Percentiles rank a stretch among this genome's conserved stretches.
Evolutionary conservation across 2,888 invertebrate species (phyloP).

Genomic region (Catotricha subobsoleta): DNA sequence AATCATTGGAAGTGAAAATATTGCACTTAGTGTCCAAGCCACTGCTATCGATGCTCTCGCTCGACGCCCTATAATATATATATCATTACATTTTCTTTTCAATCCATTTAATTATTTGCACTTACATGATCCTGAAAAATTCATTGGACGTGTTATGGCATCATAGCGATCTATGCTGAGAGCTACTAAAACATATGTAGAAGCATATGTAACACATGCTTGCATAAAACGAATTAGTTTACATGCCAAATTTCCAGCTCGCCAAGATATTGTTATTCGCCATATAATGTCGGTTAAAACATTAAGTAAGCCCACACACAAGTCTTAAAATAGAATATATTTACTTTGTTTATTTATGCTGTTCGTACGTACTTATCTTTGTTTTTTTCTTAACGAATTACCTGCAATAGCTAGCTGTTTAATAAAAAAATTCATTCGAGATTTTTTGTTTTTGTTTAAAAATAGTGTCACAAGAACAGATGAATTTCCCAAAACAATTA

Average conservation of each 20-base stretch:
- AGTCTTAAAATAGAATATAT: conserved; percentile 43
- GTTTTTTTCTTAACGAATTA: conserved; percentile 32
- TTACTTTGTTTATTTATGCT: no score
- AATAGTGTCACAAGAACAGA: conserved; percentile 73
- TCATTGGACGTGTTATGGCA: conserved; percentile 87
- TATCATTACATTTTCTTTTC: neutral
- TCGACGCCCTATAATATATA: conserved; percentile 57
- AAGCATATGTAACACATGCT: conserved; percentile 79
- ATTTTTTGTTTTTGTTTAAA: conserved; percentile 68
- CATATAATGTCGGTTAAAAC: conserved; percentile 81
- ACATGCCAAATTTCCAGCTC: conserved; percentile 75
- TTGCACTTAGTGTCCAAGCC: conserved; percentile 65
- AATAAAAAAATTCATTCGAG: conserved; percentile 90
- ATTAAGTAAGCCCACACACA: conserved; percentile 71
- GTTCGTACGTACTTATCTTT: no score
- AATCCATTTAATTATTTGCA: conserved; percentile 24
- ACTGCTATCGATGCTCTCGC: conserved; percentile 59
- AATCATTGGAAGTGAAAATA: conserved; percentile 68
- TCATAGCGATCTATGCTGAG: conserved; percentile 85
- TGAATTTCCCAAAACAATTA: conserved; percentile 73
- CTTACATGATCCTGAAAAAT: conserved; percentile 88
- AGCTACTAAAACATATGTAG: conserved; percentile 82
- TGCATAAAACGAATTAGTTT: conserved; percentile 71
- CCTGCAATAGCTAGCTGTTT: conserved; percentile 85
- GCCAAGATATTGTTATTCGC: conserved; percentile 76